Base-by-base conservation (phyloP, 2,888 invertebrate species). In the Hydrotaea cyrtoneurina region DNA sequence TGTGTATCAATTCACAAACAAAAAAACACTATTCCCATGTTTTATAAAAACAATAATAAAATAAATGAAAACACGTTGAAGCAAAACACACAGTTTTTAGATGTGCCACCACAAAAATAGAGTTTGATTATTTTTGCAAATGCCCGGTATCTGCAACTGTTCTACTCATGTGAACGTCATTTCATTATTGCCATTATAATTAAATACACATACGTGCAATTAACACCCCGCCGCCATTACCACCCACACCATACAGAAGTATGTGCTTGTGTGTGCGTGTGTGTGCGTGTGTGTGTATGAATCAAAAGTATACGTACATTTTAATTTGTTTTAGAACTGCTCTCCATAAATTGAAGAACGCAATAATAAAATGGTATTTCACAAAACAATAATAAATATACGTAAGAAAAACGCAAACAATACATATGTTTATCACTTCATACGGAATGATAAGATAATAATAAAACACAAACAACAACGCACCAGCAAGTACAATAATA, bases 321-420 rank as follows among this genome's bases (percentile, higher is more conserved):
- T 78, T 43, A 64, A 78, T 78, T 75, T 62, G 11, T 31, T 81
- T 64, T n/a, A 15, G 46, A 76, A 78, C 75, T 72, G 76, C 79
- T 64, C 66, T 57, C 66, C 74, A 78, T 13, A 69, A 69, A 69
- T 21, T 46, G 46, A 57, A 72, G 64, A 78, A 84, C 84, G 80
- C 74, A 83, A 83, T 75, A 83, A 83, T 75, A 83, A 77, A 83
- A 74, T 69, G 50, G 11, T 53, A 74, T 80, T 74, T 69, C 23
- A 66, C 50, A 78, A 82, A 71, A 74, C 10, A 17, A 72, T 55
- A 69, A 36, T 13, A 21, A 59, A 36, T 50, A 19, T 39, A 72
- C 17, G 66, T 62, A 73, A 17, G 23, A 43, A 79, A 15, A 72
- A 71, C 36, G 23, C 43, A 43, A 69, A 69, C 21, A 43, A 75